These are phyloP conservation scores for Rapana venosa DNA, from an alignment of 2,888 invertebrate species.

Conservation along the genomic window DNA sequence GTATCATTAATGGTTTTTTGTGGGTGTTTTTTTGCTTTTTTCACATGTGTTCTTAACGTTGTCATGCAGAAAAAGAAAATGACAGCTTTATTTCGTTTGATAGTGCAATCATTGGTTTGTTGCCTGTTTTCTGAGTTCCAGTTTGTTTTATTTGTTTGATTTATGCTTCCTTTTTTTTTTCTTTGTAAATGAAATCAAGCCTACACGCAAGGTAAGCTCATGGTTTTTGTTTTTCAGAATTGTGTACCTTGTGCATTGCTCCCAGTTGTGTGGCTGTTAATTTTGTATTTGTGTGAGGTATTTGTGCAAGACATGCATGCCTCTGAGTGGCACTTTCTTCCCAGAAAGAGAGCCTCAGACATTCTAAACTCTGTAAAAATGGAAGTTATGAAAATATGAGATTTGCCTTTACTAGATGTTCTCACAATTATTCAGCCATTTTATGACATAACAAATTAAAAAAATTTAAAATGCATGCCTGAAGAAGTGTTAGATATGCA, in stretches of 20 bases:
- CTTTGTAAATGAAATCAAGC: constrained; percentile 16
- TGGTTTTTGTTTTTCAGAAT: background rate
- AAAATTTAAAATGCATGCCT: too few relatives aligned
- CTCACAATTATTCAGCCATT: too few relatives aligned
- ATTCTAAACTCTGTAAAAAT: too few relatives aligned
- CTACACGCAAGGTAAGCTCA: constrained; percentile 25
- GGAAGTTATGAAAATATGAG: too few relatives aligned
- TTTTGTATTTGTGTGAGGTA: background rate
- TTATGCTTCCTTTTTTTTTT: constrained; percentile 12
- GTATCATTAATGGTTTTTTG: background rate
- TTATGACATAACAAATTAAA: too few relatives aligned
- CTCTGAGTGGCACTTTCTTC: too few relatives aligned
- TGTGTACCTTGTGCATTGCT: background rate
- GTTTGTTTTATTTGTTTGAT: constrained; percentile 24
- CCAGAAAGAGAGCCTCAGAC: too few relatives aligned
- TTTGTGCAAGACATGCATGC: background rate
- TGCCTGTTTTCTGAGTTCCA: background rate
- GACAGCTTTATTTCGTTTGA: background rate
- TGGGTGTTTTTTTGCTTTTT: background rate
- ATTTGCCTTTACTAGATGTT: too few relatives aligned
- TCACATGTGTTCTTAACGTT: background rate
- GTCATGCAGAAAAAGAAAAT: too few relatives aligned
- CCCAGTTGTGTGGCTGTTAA: background rate
- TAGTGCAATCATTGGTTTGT: background rate
- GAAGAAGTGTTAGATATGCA: too few relatives aligned